Evolutionary conservation across 2,888 invertebrate genomes (phyloP), one percentile per base, ranked within the genome.

Genomic region (Kryphioiulus occultus): DNA sequence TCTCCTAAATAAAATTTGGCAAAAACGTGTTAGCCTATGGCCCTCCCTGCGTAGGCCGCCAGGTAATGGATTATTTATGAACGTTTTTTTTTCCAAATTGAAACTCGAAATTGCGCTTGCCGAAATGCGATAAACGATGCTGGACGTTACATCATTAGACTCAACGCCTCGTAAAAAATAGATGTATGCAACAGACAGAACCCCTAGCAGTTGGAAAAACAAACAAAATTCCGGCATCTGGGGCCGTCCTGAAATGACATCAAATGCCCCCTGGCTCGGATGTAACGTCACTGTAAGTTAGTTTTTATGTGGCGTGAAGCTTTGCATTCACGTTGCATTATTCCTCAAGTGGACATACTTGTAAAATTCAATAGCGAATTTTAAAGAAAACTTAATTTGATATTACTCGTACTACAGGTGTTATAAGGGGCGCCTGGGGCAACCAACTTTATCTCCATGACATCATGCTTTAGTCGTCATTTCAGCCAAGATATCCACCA

Each of bases 21-120:
- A n/a, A 59, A 59, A 59, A 59, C 59, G 59, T 59, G 59, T 59
- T 59, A 19, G 59, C 59, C 59, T 59, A 59, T 59, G n/a, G 59
- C 59, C 59, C 59, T 59, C n/a, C 59, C 15, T 19, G 19, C 12
- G 15, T 4, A 2, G 59, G 19, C n/a, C 59, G 59, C 59, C 59
- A 59, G 59, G 59, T 59, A 59, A 59, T n/a, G 59, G 59, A 15
- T 59, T 59, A 59, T 59, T 59, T 59, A 59, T 59, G 59, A n/a
- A 59, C n/a, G 59, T 2, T 59, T 59, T 59, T 59, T 47, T 59
- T 59, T 59, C n/a, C 4, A 59, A 59, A 59, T n/a, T 59, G 59
- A 59, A 59, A 59, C n/a, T 59, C 3, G 59, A 59, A 59, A 59
- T 59, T 59, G 59, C 59, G 59, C n/a, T n/a, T 15, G 19, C 59